phyloP scores from a whole-genome alignment of 2,888 invertebrate species.

The Melanotus villosus region DNA sequence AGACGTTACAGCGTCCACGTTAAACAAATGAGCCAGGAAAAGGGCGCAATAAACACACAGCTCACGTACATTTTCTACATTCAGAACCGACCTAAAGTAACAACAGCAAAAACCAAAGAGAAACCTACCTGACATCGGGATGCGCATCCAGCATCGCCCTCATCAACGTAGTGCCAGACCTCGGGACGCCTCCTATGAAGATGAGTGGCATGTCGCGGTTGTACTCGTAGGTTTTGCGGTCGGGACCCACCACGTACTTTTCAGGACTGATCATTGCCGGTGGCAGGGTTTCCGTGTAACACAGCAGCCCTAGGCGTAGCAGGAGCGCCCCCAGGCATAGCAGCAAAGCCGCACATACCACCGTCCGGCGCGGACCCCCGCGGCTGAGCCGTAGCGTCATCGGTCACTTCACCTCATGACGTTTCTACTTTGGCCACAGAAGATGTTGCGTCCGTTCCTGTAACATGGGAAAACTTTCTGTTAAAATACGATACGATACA shows the following conservation, averaged over 20 bases:
- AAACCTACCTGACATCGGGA: slow-evolving; percentile 87
- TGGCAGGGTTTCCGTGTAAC: slow-evolving; percentile 57
- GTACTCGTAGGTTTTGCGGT: slow-evolving; percentile 80
- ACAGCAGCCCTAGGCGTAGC: slow-evolving; percentile 68
- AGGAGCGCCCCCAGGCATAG: slow-evolving; percentile 66
- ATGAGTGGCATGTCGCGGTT: slow-evolving; percentile 93
- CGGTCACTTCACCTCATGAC: slow-evolving; percentile 40
- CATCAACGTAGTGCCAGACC: slow-evolving; percentile 97
- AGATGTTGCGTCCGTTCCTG: slow-evolving; percentile 11
- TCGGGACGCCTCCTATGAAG: slow-evolving; percentile 97
- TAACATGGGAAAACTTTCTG: neutral
- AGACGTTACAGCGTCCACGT: too few relatives aligned
- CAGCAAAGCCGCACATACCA: slow-evolving; percentile 65
- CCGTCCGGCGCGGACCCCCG: slow-evolving; percentile 64
- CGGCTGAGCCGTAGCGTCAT: slow-evolving; percentile 67
- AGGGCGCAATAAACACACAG: too few relatives aligned
- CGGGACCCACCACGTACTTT: slow-evolving; percentile 76
- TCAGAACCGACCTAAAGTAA: too few relatives aligned
- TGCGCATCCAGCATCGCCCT: slow-evolving; percentile 98
- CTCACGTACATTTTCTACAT: too few relatives aligned
- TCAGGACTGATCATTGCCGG: slow-evolving; percentile 64
- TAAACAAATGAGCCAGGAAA: too few relatives aligned
- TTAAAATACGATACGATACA: neutral
- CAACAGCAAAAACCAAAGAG: too few relatives aligned
- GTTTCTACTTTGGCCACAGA: slow-evolving; percentile 13